Conservation (phyloP, 2,888 invertebrate species). For the Hypolimnas misippus region DNA sequence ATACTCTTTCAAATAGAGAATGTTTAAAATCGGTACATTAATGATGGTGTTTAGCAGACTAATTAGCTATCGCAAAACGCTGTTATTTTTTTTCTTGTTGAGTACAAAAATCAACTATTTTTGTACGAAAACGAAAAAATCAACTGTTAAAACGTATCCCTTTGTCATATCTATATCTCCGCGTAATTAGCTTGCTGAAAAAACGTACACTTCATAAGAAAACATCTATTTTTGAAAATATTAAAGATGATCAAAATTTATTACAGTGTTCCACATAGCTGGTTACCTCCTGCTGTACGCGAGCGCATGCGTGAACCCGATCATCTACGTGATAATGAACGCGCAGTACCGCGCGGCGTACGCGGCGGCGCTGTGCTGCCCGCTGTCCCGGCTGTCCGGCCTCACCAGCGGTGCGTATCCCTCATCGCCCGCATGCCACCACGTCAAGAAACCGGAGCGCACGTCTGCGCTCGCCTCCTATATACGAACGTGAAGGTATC, state of each 20-base stretch:
- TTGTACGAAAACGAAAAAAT: too few species aligned
- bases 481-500: slow-evolving; percentile 78
- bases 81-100: too few species aligned
- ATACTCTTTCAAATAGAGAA: too few species aligned
- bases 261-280: slow-evolving; percentile 88
- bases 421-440: slow-evolving; percentile 70
- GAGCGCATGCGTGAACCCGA: slow-evolving; percentile 95
- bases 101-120: too few species aligned
- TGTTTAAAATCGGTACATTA: too few species aligned
- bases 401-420: slow-evolving; percentile 85
- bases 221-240: too few species aligned
- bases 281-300: slow-evolving; percentile 94
- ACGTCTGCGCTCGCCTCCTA: slow-evolving; percentile 72
- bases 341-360: slow-evolving; percentile 96
- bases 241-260: background rate
- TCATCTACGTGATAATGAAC: slow-evolving; percentile 98
- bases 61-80: too few species aligned
- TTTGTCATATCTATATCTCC: too few species aligned
- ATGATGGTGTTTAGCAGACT: too few species aligned
- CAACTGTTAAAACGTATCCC: too few species aligned
- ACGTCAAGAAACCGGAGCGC: slow-evolving; percentile 63
- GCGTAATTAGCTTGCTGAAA: too few species aligned
- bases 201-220: too few species aligned
- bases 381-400: slow-evolving; percentile 81
- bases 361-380: slow-evolving; percentile 90